Conservation (phyloP, 2,113 vertebrate species). For the Nycticorax nycticorax region DNA sequence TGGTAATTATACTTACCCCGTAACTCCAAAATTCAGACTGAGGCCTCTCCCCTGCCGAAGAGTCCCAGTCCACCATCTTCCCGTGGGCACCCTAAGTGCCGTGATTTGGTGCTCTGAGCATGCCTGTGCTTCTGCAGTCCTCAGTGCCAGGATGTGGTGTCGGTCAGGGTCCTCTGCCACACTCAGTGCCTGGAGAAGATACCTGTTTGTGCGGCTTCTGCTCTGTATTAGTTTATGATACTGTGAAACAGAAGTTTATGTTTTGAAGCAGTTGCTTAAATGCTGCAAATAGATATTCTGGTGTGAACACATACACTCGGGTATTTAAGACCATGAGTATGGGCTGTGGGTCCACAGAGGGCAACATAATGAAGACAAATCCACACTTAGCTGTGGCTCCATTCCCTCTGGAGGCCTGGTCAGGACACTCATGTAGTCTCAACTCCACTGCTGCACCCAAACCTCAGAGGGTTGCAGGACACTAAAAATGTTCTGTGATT, state of each 20-base stretch:
- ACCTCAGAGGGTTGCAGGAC: background rate
- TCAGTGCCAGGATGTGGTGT: background rate
- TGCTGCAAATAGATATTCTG: background rate
- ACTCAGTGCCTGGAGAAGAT: background rate
- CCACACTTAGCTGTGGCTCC: background rate
- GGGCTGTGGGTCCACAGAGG: background rate
- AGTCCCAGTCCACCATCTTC: no score
- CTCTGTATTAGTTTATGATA: background rate
- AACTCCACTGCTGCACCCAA: background rate
- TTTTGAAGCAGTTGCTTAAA: background rate
- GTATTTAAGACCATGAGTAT: background rate
- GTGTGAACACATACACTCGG: background rate
- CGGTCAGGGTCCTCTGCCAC: background rate
- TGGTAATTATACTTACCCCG: background rate
- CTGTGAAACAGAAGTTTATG: background rate
- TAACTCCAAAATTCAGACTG: rapidly evolving
- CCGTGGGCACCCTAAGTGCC: rapidly evolving
- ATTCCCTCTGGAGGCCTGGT: background rate
- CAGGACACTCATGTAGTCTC: background rate
- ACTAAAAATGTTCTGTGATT: background rate
- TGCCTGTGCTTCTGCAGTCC: background rate
- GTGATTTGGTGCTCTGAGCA: rapidly evolving
- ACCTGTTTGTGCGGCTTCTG: background rate
- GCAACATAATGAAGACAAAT: background rate
- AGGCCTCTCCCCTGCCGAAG: background rate